Evolutionary conservation across 2,888 invertebrate species (phyloP), one percentile per base, ranked within the genome.

Genomic region (Ophion costatus): DNA sequence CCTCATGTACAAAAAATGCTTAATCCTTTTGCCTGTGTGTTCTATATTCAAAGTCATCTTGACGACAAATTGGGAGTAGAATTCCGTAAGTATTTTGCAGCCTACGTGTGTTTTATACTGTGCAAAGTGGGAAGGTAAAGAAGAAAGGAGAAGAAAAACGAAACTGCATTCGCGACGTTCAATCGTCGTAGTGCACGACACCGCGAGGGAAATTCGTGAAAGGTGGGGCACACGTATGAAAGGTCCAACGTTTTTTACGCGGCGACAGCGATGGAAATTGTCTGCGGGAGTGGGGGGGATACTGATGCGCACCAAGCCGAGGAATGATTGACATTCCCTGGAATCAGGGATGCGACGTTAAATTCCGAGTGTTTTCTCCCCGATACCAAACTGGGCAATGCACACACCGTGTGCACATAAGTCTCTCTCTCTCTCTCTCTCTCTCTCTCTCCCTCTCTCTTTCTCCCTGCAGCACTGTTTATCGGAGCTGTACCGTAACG

Each of bases 401-500:
- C 56, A 71, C 71, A 73, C 79, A 22, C 56, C 14, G 17, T 63
- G 51, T 63, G 57, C 79, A 80, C 73, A 71, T 38, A 6, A 63
- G n/a, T 64, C 14, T 61, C 66, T 67, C 56, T 38, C 22, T 22
- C 57, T 61, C 69, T 33, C 76, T 24, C 22, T 66, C 14, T 33
- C 56, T 51, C 51, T 75, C 17, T 51, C 22, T 51, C 56, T 66
- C 64, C 33, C 61, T 42, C 24, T 20, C 24, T 24, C 11, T 45
- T n/a, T 51, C 14, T 29, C n/a, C 67, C 70, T 59, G 70, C 56
- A 57, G 66, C 76, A 38, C 80, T 56, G 66, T 90, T 87, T 87
- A 83, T 74, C 85, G 82, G 87, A 90, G 86, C 85, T 92, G 90
- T 91, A 90, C 89, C 90, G 88, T 88, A 89, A 90, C 91, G 89